phyloP scores from a whole-genome alignment of 2,797 vertebrate genomes.

The Hyperoplus immaculatus region DNA sequence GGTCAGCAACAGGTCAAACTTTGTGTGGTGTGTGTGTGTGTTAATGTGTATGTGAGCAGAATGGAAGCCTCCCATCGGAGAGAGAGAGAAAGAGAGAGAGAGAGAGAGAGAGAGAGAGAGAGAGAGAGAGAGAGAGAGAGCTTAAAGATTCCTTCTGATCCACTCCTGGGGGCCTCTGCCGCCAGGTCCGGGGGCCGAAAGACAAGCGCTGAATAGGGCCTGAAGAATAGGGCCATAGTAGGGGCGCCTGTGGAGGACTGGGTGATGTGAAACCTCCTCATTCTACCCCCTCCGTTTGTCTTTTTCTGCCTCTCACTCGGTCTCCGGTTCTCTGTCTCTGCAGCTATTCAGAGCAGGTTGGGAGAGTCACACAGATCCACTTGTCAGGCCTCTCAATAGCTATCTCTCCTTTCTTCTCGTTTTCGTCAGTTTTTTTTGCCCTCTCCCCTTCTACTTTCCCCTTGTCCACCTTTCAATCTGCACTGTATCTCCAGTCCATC shows the following conservation, averaged over 20 bases:
- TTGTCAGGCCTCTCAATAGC: slow-evolving; percentile 43
- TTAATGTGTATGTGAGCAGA: slow-evolving; percentile 40
- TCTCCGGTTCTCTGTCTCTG: slow-evolving; percentile 58
- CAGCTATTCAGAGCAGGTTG: slow-evolving; percentile 65
- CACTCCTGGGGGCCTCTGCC: slow-evolving; percentile 35
- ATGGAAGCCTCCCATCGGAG: slow-evolving; percentile 34
- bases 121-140: slow-evolving; percentile 31
- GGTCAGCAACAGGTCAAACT: slow-evolving; percentile 51
- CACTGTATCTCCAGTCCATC: slow-evolving; percentile 59
- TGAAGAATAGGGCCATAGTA: slow-evolving; percentile 69
- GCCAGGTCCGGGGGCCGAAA: slow-evolving; percentile 51
- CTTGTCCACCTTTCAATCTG: slow-evolving; percentile 53
- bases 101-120: too few species aligned
- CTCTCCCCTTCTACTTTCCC: slow-evolving; percentile 38
- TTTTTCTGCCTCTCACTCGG: slow-evolving; percentile 49
- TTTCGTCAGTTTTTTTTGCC: slow-evolving; percentile 23
- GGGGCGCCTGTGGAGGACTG: slow-evolving; percentile 61
- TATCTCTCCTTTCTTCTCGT: slow-evolving; percentile 40
- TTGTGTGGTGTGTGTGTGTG: slow-evolving; percentile 40
- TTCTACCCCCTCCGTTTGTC: slow-evolving; percentile 49
- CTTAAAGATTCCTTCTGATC: slow-evolving; percentile 62
- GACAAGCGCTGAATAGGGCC: slow-evolving; percentile 66
- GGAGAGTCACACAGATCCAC: slow-evolving; percentile 69
- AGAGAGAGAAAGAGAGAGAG: slow-evolving; percentile 25
- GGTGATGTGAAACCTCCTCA: slow-evolving; percentile 67